Evolutionary conservation across 2,888 invertebrate genomes (phyloP), one percentile per base, ranked within the genome.

Genomic region (Diarsia dahlii): DNA sequence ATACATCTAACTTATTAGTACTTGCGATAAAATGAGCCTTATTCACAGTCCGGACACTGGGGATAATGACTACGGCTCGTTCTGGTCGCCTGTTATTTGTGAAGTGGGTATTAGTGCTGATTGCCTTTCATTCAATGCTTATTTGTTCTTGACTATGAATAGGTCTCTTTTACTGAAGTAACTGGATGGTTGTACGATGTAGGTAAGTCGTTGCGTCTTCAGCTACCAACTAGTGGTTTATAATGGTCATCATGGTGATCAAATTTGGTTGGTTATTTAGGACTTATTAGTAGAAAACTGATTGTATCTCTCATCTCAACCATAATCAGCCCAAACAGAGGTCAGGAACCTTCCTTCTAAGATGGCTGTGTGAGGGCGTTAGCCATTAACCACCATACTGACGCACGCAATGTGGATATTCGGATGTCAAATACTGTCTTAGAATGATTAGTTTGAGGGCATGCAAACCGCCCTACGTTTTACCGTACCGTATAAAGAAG

Each of bases 1-100:
- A 18, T 52, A 77, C 28, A n/a, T 13, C n/a, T 23, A 54, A 78
- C 62, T 74, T 77, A 73, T 70, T 81, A 75, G 23, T 73, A 66
- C 48, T 65, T 34, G 15, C 45, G 62, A 60, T 63, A 75, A 68
- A 63, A 56, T 65, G 68, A 39, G 45, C 50, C 69, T 71, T 75
- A 78, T 69, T 65, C 60, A 78, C 28, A 63, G 66, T 3, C 34
- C 64, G 13, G 48, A 66, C 60, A 34, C 39, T 45, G 60, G 48
- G 18, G 63, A 64, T 79, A 73, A 81, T 81, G 54, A 60, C 65
- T 80, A 15, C 9, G 48, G 75, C 66, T 23, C 6, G 62, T 6
- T 63, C 46, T n/a, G n/a, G 63, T 45, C 2, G 28, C 34, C 13
- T 81, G 23, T 58, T 74, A 66, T 80, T 66, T 48, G 65, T n/a